Base-by-base conservation (phyloP, 2,888 invertebrate genomes). In the Meganola albula region DNA sequence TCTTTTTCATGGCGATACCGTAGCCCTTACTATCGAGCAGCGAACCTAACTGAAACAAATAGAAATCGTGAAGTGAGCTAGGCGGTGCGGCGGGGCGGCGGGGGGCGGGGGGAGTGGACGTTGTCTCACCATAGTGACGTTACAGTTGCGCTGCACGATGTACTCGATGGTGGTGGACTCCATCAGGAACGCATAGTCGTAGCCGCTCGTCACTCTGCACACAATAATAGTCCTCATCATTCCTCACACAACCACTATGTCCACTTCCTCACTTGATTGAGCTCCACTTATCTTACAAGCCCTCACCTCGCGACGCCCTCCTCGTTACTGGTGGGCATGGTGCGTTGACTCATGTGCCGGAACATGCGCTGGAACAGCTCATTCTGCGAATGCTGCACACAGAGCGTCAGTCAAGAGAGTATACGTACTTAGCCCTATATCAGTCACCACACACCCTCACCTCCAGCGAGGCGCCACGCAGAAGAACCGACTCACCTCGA, bases 161-260 rank as follows among this genome's bases (percentile, higher is more conserved):
- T 96, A 97, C 69, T 97, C 96, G 47, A 97, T 93, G 22, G 93
- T 91, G 1, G 94, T 92, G 1, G 95, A 95, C 82, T 97, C 97
- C 92, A 95, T 95, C 20, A 97, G 85, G 68, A 92, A 97, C 0
- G 96, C 97, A 71, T 94, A 97, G 50, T 87, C 74, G 11, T 60
- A 69, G 1, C 52, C 58, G 36, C 40, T 34, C 21, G 8, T 3
- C 2, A 70, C 62, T 46, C 74, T 69, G 53, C 12, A 34, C n/a
- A 33, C 13, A 4, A 28, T 12, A 23, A 3, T n/a, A 7, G 9
- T 1, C n/a, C 7, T 24, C n/a, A 11, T 6, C 22, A 31, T n/a
- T 9, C 21, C 9, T n/a, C n/a, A n/a, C n/a, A n/a, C n/a, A n/a
- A n/a, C n/a, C n/a, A n/a, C n/a, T n/a, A n/a, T n/a, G n/a, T n/a